Percentiles rank a stretch among this genome's conserved stretches.
Conservation (phyloP, 35 echinoderm and acorn worm species). For the Chiridota heheva region DNA sequence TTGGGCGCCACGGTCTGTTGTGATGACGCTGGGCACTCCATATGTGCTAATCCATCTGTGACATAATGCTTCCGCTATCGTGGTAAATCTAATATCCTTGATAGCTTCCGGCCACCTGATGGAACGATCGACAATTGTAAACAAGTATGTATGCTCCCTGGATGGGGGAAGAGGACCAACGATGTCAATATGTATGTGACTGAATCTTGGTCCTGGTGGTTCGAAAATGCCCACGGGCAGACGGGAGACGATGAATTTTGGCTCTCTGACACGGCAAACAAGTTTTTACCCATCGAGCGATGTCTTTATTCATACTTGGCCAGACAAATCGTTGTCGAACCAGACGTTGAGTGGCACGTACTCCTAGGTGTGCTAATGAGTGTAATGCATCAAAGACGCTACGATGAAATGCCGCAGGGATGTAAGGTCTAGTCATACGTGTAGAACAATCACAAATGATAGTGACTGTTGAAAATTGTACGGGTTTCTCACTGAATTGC, state of each 20-base stretch:
- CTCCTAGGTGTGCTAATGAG: neutral
- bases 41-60: slow-evolving; percentile 16
- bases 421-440: slow-evolving; percentile 1
- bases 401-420: neutral
- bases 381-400: slow-evolving; percentile 30
- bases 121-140: slow-evolving; percentile 66
- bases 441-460: slow-evolving; percentile 35
- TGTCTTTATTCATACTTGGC: slow-evolving; percentile 60
- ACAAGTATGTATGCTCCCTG: slow-evolving; percentile 52
- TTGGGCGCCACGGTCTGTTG: slow-evolving; percentile 41
- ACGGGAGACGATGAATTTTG: slow-evolving; percentile 55
- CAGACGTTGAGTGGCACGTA: slow-evolving; percentile 60
- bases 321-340: slow-evolving; percentile 57
- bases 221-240: slow-evolving; percentile 49
- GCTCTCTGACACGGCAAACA: slow-evolving; percentile 60
- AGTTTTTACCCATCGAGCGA: slow-evolving; percentile 38
- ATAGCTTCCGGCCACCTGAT: slow-evolving; percentile 65
- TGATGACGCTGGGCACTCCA: slow-evolving; percentile 34
- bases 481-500: neutral
- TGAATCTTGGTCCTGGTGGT: slow-evolving; percentile 46
- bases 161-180: slow-evolving; percentile 59
- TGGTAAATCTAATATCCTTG: slow-evolving; percentile 3
- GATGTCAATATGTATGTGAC: slow-evolving; percentile 57
- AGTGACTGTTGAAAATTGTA: neutral
- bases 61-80: slow-evolving; percentile 28